A percentile compares a stretch with the other conserved stretches of the same genome.
phyloP scores from a whole-genome alignment of 2,113 vertebrate species.

The Rhegmatorhina hoffmannsi region DNA sequence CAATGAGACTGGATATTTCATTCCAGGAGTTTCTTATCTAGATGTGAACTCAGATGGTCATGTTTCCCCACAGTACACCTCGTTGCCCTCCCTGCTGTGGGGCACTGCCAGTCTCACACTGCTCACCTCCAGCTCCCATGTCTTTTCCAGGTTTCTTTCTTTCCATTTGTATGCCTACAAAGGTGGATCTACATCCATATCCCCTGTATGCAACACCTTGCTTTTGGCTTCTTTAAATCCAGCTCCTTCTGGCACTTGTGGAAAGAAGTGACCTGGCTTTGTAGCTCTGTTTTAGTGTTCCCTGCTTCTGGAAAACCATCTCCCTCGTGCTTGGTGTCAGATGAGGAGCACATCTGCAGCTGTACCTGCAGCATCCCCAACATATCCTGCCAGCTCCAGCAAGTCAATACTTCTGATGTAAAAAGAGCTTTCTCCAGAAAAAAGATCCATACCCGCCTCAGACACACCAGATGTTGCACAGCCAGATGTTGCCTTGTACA shows the following conservation, averaged over 20 bases:
- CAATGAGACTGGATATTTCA: background rate
- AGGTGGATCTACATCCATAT: background rate
- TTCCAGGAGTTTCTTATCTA: background rate
- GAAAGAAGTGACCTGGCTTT: background rate
- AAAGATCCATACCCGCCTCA: background rate
- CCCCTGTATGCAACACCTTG: background rate
- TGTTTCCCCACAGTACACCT: rapidly evolving
- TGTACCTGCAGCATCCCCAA: background rate
- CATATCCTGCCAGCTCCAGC: background rate
- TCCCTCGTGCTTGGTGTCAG: background rate
- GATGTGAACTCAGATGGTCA: background rate
- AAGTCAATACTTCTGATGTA: background rate
- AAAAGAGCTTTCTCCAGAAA: background rate
- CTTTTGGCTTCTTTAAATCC: background rate
- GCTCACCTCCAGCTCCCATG: background rate
- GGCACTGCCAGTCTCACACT: background rate
- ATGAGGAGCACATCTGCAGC: background rate
- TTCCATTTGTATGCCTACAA: background rate
- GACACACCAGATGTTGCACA: background rate
- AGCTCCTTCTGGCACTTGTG: background rate
- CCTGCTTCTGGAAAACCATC: background rate
- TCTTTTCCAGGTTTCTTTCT: background rate
- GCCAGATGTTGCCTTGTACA: background rate
- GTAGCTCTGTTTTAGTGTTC: background rate
- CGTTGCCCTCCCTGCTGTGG: rapidly evolving